phyloP scores from a whole-genome alignment of 2,113 vertebrate species.

The Lepisosteus osseus region DNA sequence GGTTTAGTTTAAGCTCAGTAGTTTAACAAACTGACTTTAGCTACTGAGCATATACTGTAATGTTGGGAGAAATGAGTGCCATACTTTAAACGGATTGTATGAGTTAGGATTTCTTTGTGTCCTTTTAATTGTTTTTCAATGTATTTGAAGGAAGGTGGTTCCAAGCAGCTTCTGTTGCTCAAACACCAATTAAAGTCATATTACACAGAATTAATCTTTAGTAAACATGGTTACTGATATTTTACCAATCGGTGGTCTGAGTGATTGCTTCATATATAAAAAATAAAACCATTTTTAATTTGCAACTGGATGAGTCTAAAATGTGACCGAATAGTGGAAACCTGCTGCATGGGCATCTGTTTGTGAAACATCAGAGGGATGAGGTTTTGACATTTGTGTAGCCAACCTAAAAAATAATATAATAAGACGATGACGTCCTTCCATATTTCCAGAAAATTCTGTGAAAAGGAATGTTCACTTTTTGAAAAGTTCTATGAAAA shows the following conservation, averaged over 20 bases:
- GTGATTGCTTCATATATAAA: no score
- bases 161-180: background rate
- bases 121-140: conserved; percentile 5
- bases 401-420: no score
- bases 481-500: background rate
- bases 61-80: conserved; percentile 28
- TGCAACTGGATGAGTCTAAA: no score
- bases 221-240: background rate
- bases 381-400: no score
- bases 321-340: no score
- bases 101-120: conserved; percentile 9
- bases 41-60: conserved; percentile 23
- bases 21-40: conserved; percentile 40
- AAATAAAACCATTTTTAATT: no score
- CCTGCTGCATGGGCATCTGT: no score
- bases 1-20: conserved; percentile 45
- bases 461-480: background rate
- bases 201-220: background rate
- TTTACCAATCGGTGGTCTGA: no score
- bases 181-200: background rate
- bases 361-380: no score
- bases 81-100: conserved; percentile 27
- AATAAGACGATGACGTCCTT: no score
- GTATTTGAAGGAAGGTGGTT: background rate
- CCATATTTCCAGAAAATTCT: background rate